These are phyloP conservation scores for Mycetomoellerius zeteki DNA, from an alignment of 1,140 invertebrate genomes.

Conservation along the genomic window DNA sequence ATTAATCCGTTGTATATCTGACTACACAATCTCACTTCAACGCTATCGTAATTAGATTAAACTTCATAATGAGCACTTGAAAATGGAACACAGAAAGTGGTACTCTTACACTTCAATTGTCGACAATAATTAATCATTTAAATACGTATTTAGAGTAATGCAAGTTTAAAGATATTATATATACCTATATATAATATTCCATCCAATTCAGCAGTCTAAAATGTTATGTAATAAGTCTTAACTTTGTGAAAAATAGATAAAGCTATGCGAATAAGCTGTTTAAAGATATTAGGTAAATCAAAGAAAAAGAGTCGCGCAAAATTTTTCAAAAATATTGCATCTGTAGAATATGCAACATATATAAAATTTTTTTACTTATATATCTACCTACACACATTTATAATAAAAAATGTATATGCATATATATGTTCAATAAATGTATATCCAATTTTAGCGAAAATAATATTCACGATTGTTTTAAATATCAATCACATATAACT, in stretches of 20 bases:
- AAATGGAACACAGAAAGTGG: not conserved
- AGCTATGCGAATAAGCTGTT: too few relatives aligned
- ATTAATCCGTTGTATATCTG: slow-evolving; percentile 26
- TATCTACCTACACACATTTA: not conserved
- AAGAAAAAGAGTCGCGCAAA: not conserved
- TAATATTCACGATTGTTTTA: not conserved
- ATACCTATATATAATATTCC: not conserved
- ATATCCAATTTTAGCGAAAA: not conserved
- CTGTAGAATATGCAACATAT: not conserved
- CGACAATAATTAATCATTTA: not conserved
- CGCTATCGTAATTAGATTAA: slow-evolving; percentile 41
- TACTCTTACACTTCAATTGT: not conserved
- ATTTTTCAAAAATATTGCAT: not conserved
- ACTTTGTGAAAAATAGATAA: not conserved
- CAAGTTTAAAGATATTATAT: not conserved
- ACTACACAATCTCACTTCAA: not conserved
- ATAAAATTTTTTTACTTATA: not conserved
- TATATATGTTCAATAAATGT: not conserved
- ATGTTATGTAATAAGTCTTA: not conserved
- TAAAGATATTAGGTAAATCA: not conserved
- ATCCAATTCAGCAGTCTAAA: not conserved
- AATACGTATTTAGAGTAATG: not conserved
- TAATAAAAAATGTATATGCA: not conserved
- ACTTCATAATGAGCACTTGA: slow-evolving; percentile 19
- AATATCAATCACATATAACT: not conserved